phyloP scores from a whole-genome alignment of 2,888 invertebrate genomes.

The Hirtodrosophila duncani region DNA sequence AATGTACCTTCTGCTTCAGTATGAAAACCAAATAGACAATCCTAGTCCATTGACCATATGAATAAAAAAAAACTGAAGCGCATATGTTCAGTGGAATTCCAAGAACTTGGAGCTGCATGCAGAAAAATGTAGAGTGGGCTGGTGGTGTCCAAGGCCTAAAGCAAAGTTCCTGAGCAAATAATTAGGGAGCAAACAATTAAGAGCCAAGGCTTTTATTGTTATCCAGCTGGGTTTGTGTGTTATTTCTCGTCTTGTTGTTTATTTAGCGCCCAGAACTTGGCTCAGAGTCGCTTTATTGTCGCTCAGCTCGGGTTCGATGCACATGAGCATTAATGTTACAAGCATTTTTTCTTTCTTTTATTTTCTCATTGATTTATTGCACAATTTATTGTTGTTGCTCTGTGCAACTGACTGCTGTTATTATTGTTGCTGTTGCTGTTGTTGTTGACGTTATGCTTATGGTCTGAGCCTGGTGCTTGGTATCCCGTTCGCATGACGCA shows the following conservation, averaged over 20 bases:
- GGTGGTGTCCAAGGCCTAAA: too few species aligned
- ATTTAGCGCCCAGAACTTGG: slow-evolving; percentile 5
- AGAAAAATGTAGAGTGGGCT: too few species aligned
- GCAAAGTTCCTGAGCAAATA: slow-evolving; percentile 38
- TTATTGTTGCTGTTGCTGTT: slow-evolving; percentile 13
- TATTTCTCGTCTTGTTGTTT: slow-evolving; percentile 11
- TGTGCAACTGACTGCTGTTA: slow-evolving; percentile 21
- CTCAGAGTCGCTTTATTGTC: too few species aligned
- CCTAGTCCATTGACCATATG: too few species aligned
- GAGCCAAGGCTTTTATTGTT: slow-evolving; percentile 8
- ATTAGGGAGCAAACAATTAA: slow-evolving; percentile 37
- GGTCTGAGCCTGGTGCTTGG: slow-evolving; percentile 54
- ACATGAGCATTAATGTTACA: slow-evolving; percentile 8
- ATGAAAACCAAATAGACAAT: too few species aligned
- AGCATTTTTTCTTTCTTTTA: slow-evolving; percentile 12
- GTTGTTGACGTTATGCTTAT: slow-evolving; percentile 45
- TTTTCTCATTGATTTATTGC: slow-evolving; percentile 55
- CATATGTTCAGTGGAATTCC: too few species aligned
- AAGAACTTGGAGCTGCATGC: too few species aligned
- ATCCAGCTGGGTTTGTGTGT: not conserved
- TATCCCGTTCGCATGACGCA: slow-evolving; percentile 56
- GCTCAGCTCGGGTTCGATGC: too few species aligned
- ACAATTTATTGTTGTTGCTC: slow-evolving; percentile 41
- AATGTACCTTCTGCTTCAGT: too few species aligned
- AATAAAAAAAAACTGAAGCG: too few species aligned